Conservation (phyloP, 2,797 vertebrate species). For the Rhabdophis nuchalis region DNA sequence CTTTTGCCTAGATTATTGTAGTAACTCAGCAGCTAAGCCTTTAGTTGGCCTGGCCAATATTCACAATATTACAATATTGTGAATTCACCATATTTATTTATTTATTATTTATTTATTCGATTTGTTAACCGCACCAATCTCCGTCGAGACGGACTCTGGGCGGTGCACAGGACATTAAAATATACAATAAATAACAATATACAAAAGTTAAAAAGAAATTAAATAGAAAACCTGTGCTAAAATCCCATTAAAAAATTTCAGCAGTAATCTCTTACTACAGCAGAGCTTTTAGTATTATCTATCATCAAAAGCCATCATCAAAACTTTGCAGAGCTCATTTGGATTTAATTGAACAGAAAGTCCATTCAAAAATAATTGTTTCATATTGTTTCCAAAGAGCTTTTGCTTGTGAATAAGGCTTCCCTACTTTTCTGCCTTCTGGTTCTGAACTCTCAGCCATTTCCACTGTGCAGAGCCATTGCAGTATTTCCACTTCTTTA, state of each 20-base stretch:
- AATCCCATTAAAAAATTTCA: too few relatives aligned
- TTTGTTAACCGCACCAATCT: too few relatives aligned
- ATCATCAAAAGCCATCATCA: neutral
- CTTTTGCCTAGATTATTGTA: neutral
- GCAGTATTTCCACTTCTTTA: neutral
- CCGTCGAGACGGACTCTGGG: too few relatives aligned
- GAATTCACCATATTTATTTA: too few relatives aligned
- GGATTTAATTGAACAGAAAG: neutral
- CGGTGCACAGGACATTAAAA: too few relatives aligned
- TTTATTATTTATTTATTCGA: too few relatives aligned
- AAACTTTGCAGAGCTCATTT: neutral
- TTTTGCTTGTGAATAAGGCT: neutral
- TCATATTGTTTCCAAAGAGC: neutral
- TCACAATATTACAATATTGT: too few relatives aligned
- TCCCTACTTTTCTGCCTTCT: neutral
- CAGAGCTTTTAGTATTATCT: neutral
- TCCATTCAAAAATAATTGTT: neutral
- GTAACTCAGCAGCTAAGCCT: neutral
- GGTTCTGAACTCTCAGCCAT: neutral
- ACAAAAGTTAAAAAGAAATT: too few relatives aligned
- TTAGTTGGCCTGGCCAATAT: neutral
- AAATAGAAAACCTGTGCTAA: too few relatives aligned
- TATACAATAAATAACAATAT: too few relatives aligned
- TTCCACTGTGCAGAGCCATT: neutral
- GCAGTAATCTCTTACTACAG: neutral